Evolutionary conservation across 2,113 vertebrate species (phyloP).

Genomic region (Garra rufa): DNA sequence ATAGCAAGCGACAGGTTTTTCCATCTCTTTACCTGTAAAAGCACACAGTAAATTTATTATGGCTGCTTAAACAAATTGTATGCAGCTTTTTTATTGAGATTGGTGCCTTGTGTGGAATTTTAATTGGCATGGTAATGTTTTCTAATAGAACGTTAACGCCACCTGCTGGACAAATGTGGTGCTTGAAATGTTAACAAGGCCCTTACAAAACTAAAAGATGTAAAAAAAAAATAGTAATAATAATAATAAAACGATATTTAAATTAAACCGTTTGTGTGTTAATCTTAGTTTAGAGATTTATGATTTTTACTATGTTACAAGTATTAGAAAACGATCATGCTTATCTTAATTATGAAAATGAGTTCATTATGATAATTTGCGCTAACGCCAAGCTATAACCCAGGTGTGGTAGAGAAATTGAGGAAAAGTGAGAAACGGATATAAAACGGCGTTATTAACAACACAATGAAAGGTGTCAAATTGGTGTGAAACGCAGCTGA

Average conservation of each 20-base stretch:
- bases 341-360: background rate
- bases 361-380: background rate
- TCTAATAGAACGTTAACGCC: slow-evolving; percentile 20
- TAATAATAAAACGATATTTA: too few species aligned
- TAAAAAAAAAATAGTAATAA: too few species aligned
- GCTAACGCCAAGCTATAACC: background rate
- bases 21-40: background rate
- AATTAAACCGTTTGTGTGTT: background rate
- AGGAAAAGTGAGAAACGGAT: slow-evolving; percentile 8
- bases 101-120: background rate
- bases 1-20: background rate
- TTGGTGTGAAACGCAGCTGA: slow-evolving; percentile 10
- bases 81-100: background rate
- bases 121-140: background rate
- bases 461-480: slow-evolving; percentile 4
- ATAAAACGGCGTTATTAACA: background rate
- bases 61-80: background rate
- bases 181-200: background rate
- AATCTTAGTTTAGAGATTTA: background rate
- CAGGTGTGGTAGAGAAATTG: slow-evolving; percentile 15
- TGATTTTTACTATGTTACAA: background rate
- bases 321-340: background rate
- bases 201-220: background rate
- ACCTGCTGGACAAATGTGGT: slow-evolving; percentile 53
- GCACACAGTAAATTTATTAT: background rate